Conservation (phyloP, 2,113 vertebrate genomes). For the Bubalus kerabau region DNA sequence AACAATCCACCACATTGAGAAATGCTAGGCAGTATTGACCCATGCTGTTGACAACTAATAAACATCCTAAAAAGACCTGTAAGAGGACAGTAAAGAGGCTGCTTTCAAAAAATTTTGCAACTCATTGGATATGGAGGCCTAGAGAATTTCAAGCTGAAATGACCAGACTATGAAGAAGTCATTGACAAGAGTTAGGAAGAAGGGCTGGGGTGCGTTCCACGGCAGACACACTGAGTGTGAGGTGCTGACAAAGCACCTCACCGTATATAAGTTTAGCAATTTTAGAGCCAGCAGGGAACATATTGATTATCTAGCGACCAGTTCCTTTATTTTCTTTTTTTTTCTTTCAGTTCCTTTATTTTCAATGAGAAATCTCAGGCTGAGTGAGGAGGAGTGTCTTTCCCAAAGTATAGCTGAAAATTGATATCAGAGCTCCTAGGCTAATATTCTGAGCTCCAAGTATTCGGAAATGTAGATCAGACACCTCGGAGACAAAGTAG, state of each 20-base stretch:
- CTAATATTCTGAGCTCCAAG: neutral
- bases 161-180: neutral
- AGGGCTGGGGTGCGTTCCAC: neutral
- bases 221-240: neutral
- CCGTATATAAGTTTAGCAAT: neutral
- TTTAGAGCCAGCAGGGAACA: neutral
- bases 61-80: neutral
- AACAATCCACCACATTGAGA: neutral
- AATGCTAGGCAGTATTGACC: neutral
- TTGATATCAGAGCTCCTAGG: neutral
- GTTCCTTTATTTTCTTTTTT: neutral
- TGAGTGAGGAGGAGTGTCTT: neutral
- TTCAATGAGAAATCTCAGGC: neutral
- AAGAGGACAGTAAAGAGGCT: neutral
- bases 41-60: neutral
- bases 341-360: neutral
- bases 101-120: neutral
- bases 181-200: neutral
- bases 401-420: neutral
- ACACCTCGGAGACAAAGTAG: neutral
- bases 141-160: neutral
- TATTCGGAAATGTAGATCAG: neutral
- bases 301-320: neutral
- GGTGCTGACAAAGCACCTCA: neutral
- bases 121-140: neutral